Conservation (phyloP, 2,797 vertebrate genomes). For the Paratrypauchen microcephalus region DNA sequence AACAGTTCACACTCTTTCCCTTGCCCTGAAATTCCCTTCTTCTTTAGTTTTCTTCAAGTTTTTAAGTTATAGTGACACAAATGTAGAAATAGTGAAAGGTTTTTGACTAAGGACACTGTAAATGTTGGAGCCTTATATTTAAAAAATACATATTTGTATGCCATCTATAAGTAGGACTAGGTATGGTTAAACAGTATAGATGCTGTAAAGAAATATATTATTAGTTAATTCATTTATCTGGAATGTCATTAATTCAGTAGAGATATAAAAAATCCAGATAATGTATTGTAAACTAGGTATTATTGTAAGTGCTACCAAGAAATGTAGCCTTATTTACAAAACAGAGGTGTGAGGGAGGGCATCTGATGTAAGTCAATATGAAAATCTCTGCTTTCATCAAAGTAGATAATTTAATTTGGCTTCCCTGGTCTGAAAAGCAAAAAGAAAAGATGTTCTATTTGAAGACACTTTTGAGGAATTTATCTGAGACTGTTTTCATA, state of each 20-base stretch:
- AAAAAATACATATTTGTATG: not conserved
- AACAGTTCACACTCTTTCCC: not conserved
- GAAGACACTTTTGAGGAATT: not conserved
- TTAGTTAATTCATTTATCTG: too few relatives aligned
- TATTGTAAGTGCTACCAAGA: not conserved
- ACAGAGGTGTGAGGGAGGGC: not conserved
- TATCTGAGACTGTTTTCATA: not conserved
- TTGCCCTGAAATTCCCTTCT: not conserved
- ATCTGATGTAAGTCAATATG: not conserved
- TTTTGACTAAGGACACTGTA: not conserved
- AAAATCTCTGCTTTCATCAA: not conserved
- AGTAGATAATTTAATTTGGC: not conserved
- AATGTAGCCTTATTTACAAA: not conserved
- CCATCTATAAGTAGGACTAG: not conserved
- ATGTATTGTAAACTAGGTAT: not conserved
- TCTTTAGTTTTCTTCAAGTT: not conserved
- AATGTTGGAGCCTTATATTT: not conserved
- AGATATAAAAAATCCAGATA: not conserved
- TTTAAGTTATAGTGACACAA: not conserved
- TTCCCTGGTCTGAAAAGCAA: not conserved
- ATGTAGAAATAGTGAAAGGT: not conserved
- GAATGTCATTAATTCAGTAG: not conserved
- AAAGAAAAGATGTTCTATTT: not conserved
- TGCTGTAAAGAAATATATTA: too few relatives aligned
- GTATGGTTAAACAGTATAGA: not conserved